Base-by-base conservation (phyloP, 2,113 vertebrate genomes). In the Galemys pyrenaicus region DNA sequence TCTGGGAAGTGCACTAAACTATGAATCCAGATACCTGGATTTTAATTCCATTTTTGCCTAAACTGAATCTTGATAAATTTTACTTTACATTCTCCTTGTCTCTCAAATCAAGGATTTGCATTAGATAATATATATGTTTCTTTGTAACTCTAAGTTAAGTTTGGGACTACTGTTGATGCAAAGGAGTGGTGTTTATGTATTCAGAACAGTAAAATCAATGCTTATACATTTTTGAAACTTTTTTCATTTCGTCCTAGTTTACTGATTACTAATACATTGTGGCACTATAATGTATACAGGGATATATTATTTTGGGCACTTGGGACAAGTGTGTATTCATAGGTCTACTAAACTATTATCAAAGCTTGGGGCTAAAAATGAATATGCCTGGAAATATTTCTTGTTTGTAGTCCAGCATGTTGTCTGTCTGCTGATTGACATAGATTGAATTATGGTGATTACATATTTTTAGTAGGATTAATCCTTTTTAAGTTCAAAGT, bases 21-120 rank as follows among this genome's bases (percentile, higher is more conserved):
- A 37, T 83, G 67, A 92, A 73, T 85, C 56, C 78, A 94, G 82
- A 92, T 88, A 94, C 73, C 82, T 95, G 89, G 32, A 81, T 85
- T 94, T 94, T 94, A 87, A 77, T 89, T 87, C 71, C 10, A 67
- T 10, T 71, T 81, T 89, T 94, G 84, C 54, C 49, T 83, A 65
- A 84, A 37, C 46, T 87, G 54, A 74, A 73, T 96, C 82, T 93
- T 87, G 39, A 6, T 82, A 77, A 87, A 17, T 13, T 83, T 91
- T 32, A 7, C 32, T 87, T 96, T 2, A 4, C 19, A 64, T 9
- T 83, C 88, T 86, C 68, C 58, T 54, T 89, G 58, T 75, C 74
- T 91, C 46, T 96, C 54, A 94, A 60, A 81, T 89, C 73, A 91
- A 89, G 70, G 41, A 95, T 28, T 67, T 79, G 11, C n/a, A 60